Conservation (phyloP, 2,797 vertebrate genomes). For the Morelia viridis region DNA sequence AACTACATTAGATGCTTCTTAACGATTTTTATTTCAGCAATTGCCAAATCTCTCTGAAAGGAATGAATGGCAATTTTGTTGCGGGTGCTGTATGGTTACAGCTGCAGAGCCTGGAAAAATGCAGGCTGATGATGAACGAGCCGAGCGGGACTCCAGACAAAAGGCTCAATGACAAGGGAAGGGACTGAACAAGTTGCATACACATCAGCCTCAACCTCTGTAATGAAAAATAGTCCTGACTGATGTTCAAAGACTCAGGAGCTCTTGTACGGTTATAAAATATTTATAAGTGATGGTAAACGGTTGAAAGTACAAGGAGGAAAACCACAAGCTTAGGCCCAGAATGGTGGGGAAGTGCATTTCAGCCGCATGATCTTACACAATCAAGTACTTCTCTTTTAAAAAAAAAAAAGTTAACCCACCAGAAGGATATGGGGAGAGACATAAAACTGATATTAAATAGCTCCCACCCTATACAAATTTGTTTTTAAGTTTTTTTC, state of each 20-base stretch:
- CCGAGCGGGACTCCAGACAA: background rate
- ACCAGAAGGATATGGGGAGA: background rate
- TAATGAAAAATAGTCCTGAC: background rate
- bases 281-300: background rate
- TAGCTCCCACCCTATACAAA: background rate
- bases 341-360: background rate
- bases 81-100: background rate
- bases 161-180: background rate
- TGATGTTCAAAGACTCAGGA: background rate
- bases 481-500: background rate
- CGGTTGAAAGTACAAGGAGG: background rate
- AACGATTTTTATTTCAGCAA: background rate
- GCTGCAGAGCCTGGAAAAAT: background rate
- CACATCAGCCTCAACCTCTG: background rate
- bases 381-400: background rate
- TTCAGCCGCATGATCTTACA: background rate
- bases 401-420: background rate
- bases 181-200: background rate
- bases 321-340: background rate
- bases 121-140: background rate
- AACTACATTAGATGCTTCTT: background rate
- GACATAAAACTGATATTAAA: background rate
- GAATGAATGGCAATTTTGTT: background rate
- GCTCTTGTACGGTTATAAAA: background rate
- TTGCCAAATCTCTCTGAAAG: background rate